Evolutionary conservation across 2,113 vertebrate genomes (phyloP), one percentile per base, ranked within the genome.

Genomic region (Leucopsar rothschildi): DNA sequence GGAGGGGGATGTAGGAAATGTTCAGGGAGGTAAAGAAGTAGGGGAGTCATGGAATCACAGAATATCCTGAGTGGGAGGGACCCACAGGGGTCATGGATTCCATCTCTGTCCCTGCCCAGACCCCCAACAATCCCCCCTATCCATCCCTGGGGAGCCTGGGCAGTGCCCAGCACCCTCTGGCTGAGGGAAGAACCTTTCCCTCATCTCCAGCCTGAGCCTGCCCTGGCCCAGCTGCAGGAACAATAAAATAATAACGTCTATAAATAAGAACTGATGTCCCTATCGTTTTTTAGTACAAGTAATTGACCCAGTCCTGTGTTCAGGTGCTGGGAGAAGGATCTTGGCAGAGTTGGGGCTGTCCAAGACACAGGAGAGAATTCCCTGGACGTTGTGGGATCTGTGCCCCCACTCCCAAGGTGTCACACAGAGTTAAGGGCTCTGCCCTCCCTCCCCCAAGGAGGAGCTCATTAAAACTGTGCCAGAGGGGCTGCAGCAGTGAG

Each of bases 61-160:
- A 60, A 59, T 18, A 6, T 9, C 8, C 31, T 66, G 44, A 42
- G 9, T 8, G 18, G 37, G 31, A 68, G 35, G 50, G 37, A 70
- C 2, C 9, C 31, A 11, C 31, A 35, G 4, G 19, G 35, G 21
- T 13, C 23, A 47, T 15, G 18, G 9, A 40, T 12, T 12, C 9
- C 40, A n/a, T 0, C 12, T 0, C 28, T 2, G 9, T 0, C 18
- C 12, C 35, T 49, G 29, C 52, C 31, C 60, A 57, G 40, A 23
- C 2, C 11, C 45, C 82, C 70, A 66, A 0, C 11, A 84, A 2
- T 0, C 31, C 35, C 71, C 2, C 29, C 69, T 49, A 35, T 1
- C 3, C 45, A 82, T 10, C 29, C 52, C 66, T 85, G 82, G 70
- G 50, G 23, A 65, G 50, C 69, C 82, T 73, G 59, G 49, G 39